Evolutionary conservation across 2,888 invertebrate species (phyloP), one percentile per base, ranked within the genome.

Genomic region (Catocala fraxini): DNA sequence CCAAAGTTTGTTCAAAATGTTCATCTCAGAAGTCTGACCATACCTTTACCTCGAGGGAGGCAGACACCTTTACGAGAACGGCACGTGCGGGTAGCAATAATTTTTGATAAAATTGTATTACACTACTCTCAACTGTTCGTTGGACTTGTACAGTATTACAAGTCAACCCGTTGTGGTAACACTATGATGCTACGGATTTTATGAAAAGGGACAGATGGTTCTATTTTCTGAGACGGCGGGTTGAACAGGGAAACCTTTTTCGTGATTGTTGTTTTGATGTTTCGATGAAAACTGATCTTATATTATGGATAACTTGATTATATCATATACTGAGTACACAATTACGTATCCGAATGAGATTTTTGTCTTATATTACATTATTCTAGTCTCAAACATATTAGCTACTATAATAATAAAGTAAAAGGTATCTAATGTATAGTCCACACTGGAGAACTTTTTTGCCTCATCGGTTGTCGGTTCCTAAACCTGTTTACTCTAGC

Each of bases 51-150:
- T 61, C 45, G 60, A 56, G 53, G 39, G 66, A 70, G 84, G 77
- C 68, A 80, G 83, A 82, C 82, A 87, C 87, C 86, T 89, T 89
- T 87, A 89, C 84, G 88, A 87, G 77, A 71, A 75, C 73, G 77
- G 83, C 89, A 87, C 86, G 88, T 88, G 86, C 84, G 75, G 80
- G 73, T 75, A 72, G 76, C 78, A 77, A 85, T 87, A 86, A 85
- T 87, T 87, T 89, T 86, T 84, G 82, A 87, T 85, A 85, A 89
- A 88, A 89, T 86, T 85, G 82, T 84, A 85, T 83, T 84, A 85
- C 81, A 81, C 79, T 81, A 76, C 72, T 79, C 75, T 71, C 67
- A 47, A 71, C 66, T 68, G 70, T 65, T 67, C 61, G 60, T 70
- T 71, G 61, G 69, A 66, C 65, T 67, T 76, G 68, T 69, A 72